These are phyloP conservation scores for Xenentodon cancila DNA, from an alignment of 2,797 vertebrate genomes.

Conservation along the genomic window DNA sequence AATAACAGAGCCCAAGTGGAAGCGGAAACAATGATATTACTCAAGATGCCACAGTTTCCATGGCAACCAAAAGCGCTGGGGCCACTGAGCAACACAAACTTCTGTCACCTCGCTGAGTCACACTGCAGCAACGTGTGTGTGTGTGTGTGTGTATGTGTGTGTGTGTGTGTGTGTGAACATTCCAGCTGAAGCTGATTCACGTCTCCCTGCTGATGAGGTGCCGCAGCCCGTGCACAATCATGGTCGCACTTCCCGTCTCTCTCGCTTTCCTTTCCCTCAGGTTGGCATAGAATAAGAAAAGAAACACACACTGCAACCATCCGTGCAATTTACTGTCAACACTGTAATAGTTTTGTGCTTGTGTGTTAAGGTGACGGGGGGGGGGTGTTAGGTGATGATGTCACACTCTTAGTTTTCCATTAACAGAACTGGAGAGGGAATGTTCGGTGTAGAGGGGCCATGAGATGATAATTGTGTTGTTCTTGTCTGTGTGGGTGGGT, in stretches of 20 bases:
- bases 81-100: conserved; percentile 73
- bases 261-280: conserved; percentile 23
- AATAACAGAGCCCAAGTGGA: conserved; percentile 76
- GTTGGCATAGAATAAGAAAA: conserved; percentile 61
- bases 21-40: conserved; percentile 77
- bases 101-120: conserved; percentile 73
- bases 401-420: conserved; percentile 80
- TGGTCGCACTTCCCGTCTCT: conserved; percentile 11
- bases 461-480: conserved; percentile 73
- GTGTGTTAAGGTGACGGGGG: conserved; percentile 42
- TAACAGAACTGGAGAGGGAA: conserved; percentile 73
- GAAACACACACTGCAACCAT: conserved; percentile 53
- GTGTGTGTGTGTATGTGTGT: conserved; percentile 47
- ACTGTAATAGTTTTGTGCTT: conserved; percentile 54
- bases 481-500: conserved; percentile 29
- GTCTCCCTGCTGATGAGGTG: conserved; percentile 55
- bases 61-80: conserved; percentile 54
- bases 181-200: conserved; percentile 30
- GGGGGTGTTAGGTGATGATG: conserved; percentile 52
- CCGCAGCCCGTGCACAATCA: conserved; percentile 36
- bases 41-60: conserved; percentile 70
- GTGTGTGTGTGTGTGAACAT: conserved; percentile 35
- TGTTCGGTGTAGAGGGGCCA: conserved; percentile 52
- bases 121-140: conserved; percentile 22
- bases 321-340: conserved; percentile 2